Percentiles rank a stretch among this genome's conserved stretches.
Conservation (phyloP, 2,888 invertebrate genomes). For the Hirudinaria manillensis region DNA sequence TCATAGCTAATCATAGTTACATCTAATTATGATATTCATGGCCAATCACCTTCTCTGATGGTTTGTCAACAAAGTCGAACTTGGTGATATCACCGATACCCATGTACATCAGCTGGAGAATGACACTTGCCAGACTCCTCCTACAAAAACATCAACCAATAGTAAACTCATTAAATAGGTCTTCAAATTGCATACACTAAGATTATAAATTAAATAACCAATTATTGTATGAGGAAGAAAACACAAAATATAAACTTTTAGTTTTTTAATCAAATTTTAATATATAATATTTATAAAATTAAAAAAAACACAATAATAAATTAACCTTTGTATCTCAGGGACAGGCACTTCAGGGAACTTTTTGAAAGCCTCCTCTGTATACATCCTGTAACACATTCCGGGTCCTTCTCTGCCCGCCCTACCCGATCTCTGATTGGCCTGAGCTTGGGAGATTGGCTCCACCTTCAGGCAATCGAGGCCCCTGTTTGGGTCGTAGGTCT, state of each 20-base stretch:
- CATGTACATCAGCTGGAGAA: constrained; percentile 75
- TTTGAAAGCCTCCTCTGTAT: constrained; percentile 71
- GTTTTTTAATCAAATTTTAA: too few relatives aligned
- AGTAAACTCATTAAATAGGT: background rate
- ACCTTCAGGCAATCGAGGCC: constrained; percentile 78
- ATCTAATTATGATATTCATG: background rate
- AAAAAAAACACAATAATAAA: background rate
- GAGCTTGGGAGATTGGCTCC: constrained; percentile 78
- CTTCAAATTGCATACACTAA: too few relatives aligned
- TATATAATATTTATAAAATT: background rate
- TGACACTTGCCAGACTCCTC: constrained; percentile 67
- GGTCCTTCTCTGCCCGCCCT: constrained; percentile 78
- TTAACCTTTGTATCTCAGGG: constrained; percentile 73
- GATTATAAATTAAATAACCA: too few relatives aligned
- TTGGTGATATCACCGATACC: constrained; percentile 70
- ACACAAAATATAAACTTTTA: too few relatives aligned
- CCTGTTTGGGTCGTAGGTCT: constrained; percentile 72
- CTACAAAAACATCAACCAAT: constrained; percentile 50
- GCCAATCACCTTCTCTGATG: constrained; percentile 62
- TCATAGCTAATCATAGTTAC: background rate
- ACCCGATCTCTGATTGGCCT: constrained; percentile 86
- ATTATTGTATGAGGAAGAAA: too few relatives aligned
- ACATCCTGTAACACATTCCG: constrained; percentile 77
- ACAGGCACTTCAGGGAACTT: constrained; percentile 66
- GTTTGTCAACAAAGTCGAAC: constrained; percentile 86